Base-by-base conservation (phyloP, 1,140 invertebrate genomes). In the Triops cancriformis region DNA sequence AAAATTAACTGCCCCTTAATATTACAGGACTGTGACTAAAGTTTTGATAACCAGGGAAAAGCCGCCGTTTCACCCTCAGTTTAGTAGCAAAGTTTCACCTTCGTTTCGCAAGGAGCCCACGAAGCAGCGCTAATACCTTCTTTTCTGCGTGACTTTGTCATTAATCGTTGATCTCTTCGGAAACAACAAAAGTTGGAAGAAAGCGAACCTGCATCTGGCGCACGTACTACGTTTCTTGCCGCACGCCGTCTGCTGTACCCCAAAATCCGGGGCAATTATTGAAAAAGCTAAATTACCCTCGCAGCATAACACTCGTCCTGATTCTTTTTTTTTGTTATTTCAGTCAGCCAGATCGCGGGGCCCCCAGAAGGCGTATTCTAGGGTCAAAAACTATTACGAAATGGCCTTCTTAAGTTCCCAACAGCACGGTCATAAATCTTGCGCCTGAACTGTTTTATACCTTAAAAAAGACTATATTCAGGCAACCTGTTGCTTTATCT, bases 401-500 rank as follows among this genome's bases (percentile, higher is more conserved):
- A 64, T 64, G 6, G 51, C 18, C 51, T 64, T 64, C 51, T 64
- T 64, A 64, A 64, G 51, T 64, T 64, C 23, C 51, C 51, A n/a
- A 37, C 51, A 6, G 51, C 9, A 18, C 23, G 51, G 2, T 14
- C n/a, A 64, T 64, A 64, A 64, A 64, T 64, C 51, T 64, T 64
- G 51, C 51, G 14, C 51, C 51, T 64, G 51, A 64, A 23, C 51
- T 64, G 51, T 23, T 64, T 64, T 64, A 64, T 23, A 64, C 51
- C 51, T 64, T 64, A 64, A 64, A 64, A 64, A 64, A 64, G 51
- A 64, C 51, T 64, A 51, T 51, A 64, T 64, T 64, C 51, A 23
- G 14, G 51, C 51, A 23, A 64, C 51, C 51, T 64, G 51, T 64
- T 64, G 51, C 51, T 64, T 64, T 23, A 64, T 64, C 51, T 18